Evolutionary conservation across 2,113 vertebrate species (phyloP).

Genomic region (Osmerus mordax): DNA sequence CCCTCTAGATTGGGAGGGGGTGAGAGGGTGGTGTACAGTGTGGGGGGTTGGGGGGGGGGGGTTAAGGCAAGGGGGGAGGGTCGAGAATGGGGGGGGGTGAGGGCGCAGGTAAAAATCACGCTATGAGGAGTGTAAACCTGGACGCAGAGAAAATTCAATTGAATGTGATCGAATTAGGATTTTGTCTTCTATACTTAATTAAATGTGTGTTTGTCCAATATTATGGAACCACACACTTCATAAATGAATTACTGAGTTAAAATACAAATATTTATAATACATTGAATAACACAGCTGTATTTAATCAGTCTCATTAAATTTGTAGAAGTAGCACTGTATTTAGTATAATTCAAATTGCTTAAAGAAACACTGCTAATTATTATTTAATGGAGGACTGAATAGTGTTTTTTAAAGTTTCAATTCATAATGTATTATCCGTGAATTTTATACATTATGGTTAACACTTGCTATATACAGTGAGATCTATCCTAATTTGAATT

Average conservation of each 20-base stretch:
- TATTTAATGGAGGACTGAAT: constrained; percentile 4
- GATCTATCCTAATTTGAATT: not conserved
- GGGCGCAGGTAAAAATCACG: not conserved
- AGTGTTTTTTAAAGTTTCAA: constrained; percentile 7
- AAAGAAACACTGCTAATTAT: not conserved
- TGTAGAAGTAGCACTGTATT: not conserved
- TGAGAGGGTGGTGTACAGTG: too few species aligned
- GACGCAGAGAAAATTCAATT: not conserved
- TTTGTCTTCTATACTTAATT: not conserved
- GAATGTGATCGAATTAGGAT: not conserved
- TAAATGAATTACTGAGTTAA: not conserved
- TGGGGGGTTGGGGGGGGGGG: too few species aligned
- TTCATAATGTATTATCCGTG: constrained; percentile 12
- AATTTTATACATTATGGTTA: not conserved
- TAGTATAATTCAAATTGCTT: not conserved
- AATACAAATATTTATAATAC: not conserved
- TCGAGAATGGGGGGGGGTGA: too few species aligned
- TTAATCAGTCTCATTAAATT: not conserved
- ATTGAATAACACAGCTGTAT: not conserved
- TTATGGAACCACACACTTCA: not conserved
- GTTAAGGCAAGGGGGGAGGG: too few species aligned
- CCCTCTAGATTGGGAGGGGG: not conserved
- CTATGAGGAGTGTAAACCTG: not conserved
- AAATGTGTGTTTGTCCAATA: not conserved
- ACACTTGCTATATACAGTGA: not conserved